A percentile compares a stretch with the other conserved stretches of the same genome.
Conservation (phyloP, 2,113 vertebrate genomes). For the Myanophis thanlyinensis region DNA sequence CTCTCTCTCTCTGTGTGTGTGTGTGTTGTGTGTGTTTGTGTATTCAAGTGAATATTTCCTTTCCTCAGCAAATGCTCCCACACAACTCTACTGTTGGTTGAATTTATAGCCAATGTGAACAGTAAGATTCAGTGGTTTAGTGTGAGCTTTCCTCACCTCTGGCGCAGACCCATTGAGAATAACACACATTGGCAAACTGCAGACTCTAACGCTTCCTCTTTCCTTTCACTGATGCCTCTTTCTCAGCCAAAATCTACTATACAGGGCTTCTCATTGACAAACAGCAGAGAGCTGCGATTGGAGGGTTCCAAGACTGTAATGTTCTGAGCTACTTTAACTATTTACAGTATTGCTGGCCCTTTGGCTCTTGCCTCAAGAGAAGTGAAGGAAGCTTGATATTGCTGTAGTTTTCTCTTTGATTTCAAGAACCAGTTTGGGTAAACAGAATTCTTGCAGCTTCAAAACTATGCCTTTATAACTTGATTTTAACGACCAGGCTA, state of each 20-base stretch:
- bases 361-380: background rate
- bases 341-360: background rate
- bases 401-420: background rate
- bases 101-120: background rate
- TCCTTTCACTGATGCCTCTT: conserved; percentile 17
- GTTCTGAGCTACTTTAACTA: background rate
- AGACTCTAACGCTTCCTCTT: background rate
- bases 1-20: too few relatives aligned
- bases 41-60: background rate
- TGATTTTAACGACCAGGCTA: background rate
- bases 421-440: background rate
- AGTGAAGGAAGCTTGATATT: background rate
- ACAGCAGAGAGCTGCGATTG: background rate
- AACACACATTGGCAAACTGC: background rate
- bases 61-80: background rate
- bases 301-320: background rate
- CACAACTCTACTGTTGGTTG: background rate
- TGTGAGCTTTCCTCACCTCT: conserved; percentile 28
- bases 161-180: conserved; percentile 22
- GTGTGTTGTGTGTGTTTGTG: background rate
- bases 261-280: conserved; percentile 14
- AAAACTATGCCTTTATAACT: background rate
- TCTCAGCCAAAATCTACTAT: background rate
- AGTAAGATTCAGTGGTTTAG: conserved; percentile 32
- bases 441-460: background rate